Evolutionary conservation across 1,140 invertebrate genomes (phyloP), one percentile per base, ranked within the genome.

Genomic region (Triops cancriformis): DNA sequence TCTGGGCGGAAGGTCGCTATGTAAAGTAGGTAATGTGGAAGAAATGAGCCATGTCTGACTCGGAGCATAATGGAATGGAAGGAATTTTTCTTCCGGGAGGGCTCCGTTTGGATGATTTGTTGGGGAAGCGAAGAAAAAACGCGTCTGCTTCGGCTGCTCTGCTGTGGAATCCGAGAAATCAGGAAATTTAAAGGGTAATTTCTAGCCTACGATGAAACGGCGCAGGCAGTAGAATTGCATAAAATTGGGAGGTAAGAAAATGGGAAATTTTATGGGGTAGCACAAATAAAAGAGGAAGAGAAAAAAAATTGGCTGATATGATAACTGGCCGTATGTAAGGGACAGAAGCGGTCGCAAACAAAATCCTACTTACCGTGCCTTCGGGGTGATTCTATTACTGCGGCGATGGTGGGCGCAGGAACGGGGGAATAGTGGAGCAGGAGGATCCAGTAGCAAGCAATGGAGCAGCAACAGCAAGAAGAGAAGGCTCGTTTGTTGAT

Each of bases 41-140:
- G 51, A 64, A 64, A 64, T 64, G 51, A 23, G 51, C 51, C 51
- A 64, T 18, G 51, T 64, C 51, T 64, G 51, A 64, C 51, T 64
- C 51, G 14, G 51, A 64, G 23, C 51, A 64, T 64, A 64, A 64
- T 64, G 51, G 51, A 64, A 64, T 64, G 51, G 51, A 64, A 64
- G 14, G 18, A 64, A 5, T 18, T 23, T 64, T 37, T 37, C 31
- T 37, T 37, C 31, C 7, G 31, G 31, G 51, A 14, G 51, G 14
- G 51, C n/a, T 64, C 23, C n/a, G 51, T 9, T 64, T 6, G 18
- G 51, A 64, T 64, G 51, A 64, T 18, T 64, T 64, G 51, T 64
- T 64, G n/a, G 18, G 2, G 51, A 23, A 18, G 51, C 6, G 51
- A 23, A 64, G 51, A 23, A 64, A 64, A 64, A 10, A 18, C 51